A percentile compares a stretch with the other conserved stretches of the same genome.
These are phyloP conservation scores for Engystomops pustulosus DNA, from an alignment of 2,113 vertebrate species.

Conservation along the genomic window DNA sequence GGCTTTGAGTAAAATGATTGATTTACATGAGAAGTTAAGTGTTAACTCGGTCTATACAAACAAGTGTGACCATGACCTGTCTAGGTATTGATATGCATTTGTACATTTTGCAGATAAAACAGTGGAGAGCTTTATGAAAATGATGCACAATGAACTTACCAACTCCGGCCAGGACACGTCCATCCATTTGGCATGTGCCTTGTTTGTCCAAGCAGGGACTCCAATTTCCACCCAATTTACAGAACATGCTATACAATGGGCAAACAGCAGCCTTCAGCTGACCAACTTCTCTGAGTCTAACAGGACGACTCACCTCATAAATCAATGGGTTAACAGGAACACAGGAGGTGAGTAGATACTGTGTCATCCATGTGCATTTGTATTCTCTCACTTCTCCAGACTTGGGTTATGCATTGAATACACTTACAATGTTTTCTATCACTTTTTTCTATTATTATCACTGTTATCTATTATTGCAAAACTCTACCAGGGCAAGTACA, in stretches of 20 bases:
- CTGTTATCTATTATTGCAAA: too few relatives aligned
- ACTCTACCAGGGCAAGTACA: too few relatives aligned
- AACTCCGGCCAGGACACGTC: conserved; percentile 68
- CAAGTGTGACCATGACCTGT: too few relatives aligned
- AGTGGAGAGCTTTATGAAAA: conserved; percentile 73
- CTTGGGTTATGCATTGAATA: too few relatives aligned
- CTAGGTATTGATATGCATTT: not conserved
- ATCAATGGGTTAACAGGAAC: conserved; percentile 56
- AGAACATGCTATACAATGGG: conserved; percentile 71
- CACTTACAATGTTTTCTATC: too few relatives aligned
- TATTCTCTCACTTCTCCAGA: too few relatives aligned
- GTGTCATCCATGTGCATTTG: not conserved
- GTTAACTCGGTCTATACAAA: too few relatives aligned
- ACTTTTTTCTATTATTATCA: too few relatives aligned
- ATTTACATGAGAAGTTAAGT: too few relatives aligned
- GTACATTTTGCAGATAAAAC: conserved; percentile 69
- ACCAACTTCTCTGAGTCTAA: conserved; percentile 74
- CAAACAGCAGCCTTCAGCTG: conserved; percentile 78
- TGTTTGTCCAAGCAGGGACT: conserved; percentile 73
- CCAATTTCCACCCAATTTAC: conserved; percentile 74
- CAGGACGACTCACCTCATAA: conserved; percentile 61
- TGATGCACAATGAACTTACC: conserved; percentile 58
- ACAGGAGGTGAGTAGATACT: conserved; percentile 65
- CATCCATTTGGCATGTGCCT: conserved; percentile 78
- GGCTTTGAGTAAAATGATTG: too few relatives aligned